Conservation (phyloP, 2,888 invertebrate genomes). For the Volucella bombylans region DNA sequence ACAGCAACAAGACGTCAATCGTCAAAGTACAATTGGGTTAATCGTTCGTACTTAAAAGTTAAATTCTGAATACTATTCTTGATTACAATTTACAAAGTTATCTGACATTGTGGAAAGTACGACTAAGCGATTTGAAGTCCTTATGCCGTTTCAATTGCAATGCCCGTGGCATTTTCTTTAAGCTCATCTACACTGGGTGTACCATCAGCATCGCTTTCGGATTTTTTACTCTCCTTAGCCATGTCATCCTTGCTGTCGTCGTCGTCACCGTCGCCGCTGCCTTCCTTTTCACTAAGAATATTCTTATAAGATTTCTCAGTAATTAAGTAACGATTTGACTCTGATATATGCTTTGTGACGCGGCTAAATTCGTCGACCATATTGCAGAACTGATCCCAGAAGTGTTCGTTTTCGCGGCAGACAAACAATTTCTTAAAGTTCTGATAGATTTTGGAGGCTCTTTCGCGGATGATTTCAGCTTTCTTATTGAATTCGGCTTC, state of each 20-base stretch:
- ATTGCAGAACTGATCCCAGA: constrained; percentile 89
- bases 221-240: neutral
- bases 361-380: constrained; percentile 87
- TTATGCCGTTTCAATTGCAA: constrained; percentile 62
- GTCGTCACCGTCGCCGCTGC: constrained; percentile 23
- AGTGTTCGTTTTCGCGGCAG: constrained; percentile 85
- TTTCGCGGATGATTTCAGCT: constrained; percentile 87
- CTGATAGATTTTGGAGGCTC: constrained; percentile 85
- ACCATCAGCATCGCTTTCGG: constrained; percentile 4
- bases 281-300: constrained; percentile 75
- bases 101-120: constrained; percentile 29
- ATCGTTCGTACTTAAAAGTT: constrained; percentile 33
- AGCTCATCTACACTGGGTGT: constrained; percentile 61
- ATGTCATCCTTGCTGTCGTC: neutral
- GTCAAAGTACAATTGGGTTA: constrained; percentile 9
- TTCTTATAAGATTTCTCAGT: constrained; percentile 78
- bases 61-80: constrained; percentile 48
- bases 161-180: constrained; percentile 40
- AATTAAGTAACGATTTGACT: constrained; percentile 78
- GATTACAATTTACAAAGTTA: constrained; percentile 57
- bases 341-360: constrained; percentile 85
- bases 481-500: constrained; percentile 86
- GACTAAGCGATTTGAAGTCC: constrained; percentile 8
- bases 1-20: neutral
- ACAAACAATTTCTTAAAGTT: constrained; percentile 85